Evolutionary conservation across 2,888 invertebrate species (phyloP).

Genomic region (Colletes collaris): DNA sequence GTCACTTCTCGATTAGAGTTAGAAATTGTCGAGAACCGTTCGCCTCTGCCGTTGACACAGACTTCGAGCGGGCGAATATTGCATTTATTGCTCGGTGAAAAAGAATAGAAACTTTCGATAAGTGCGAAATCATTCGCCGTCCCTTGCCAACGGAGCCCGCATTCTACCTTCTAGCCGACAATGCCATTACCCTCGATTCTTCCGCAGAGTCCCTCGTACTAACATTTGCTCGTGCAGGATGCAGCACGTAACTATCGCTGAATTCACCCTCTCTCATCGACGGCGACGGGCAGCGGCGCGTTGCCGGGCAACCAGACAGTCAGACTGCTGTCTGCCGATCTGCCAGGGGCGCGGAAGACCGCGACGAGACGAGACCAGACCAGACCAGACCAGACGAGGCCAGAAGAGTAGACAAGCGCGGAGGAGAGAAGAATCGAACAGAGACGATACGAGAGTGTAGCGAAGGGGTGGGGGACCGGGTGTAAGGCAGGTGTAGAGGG

Average conservation of each 20-base stretch:
- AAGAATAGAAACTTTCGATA: background rate
- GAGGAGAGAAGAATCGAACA: conserved; percentile 23
- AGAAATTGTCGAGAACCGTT: too few species aligned
- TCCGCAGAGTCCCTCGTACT: background rate
- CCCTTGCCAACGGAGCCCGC: background rate
- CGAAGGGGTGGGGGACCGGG: conserved; percentile 23
- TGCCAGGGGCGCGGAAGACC: conserved; percentile 63
- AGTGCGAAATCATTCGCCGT: conserved; percentile 6
- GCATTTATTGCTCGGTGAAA: background rate
- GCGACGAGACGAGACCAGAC: conserved; percentile 35
- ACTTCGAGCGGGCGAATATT: too few species aligned
- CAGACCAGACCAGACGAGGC: conserved; percentile 25
- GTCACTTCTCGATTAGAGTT: too few species aligned
- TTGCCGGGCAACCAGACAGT: conserved; percentile 81
- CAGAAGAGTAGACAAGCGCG: conserved; percentile 29
- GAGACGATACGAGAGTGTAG: conserved; percentile 15
- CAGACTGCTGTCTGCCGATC: conserved; percentile 79
- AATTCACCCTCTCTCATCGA: conserved; percentile 74
- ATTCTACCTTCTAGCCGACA: background rate
- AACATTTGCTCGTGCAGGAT: conserved; percentile 59
- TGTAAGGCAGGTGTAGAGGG: conserved; percentile 55
- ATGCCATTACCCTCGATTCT: conserved; percentile 4
- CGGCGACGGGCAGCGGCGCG: conserved; percentile 73
- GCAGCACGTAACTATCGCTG: conserved; percentile 59
- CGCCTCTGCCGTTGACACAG: too few species aligned